Conservation (phyloP, 2,888 invertebrate species). For the Megamerina dolium region DNA sequence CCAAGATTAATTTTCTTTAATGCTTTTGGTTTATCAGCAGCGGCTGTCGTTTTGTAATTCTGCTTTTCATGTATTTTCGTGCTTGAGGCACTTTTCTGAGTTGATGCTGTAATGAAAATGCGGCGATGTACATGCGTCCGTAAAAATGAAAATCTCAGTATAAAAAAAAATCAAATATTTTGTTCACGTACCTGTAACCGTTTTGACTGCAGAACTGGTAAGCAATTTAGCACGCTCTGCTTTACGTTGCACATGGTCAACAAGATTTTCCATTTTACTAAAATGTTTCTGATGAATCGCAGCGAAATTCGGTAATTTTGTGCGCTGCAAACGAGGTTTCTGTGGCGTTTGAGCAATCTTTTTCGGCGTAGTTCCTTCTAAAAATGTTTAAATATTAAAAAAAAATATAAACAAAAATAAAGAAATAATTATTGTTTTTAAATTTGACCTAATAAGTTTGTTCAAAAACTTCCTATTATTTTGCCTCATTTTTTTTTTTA, state of each 20-base stretch:
- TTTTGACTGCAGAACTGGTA: constrained; percentile 28
- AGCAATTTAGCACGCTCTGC: constrained; percentile 43
- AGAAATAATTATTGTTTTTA: background rate
- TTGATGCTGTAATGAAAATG: constrained; percentile 17
- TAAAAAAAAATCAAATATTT: too few species aligned
- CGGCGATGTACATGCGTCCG: too few species aligned
- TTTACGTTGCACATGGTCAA: constrained; percentile 54
- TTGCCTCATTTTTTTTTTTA: too few species aligned
- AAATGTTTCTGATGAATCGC: constrained; percentile 62
- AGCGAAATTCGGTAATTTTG: constrained; percentile 64
- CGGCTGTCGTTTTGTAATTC: background rate
- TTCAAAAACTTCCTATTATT: too few species aligned
- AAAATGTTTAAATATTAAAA: too few species aligned
- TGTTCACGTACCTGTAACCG: constrained; percentile 22
- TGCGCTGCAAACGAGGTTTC: constrained; percentile 34
- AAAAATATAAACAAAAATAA: too few species aligned
- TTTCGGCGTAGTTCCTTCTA: too few species aligned
- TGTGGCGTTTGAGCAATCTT: too few species aligned
- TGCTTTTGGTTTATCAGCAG: constrained; percentile 21
- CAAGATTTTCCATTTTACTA: constrained; percentile 62
- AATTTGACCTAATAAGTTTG: too few species aligned
- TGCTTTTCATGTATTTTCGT: constrained; percentile 5
- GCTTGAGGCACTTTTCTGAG: constrained; percentile 12
- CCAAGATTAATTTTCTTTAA: constrained; percentile 27
- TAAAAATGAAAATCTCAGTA: too few species aligned